Conservation (phyloP, 2,113 vertebrate species). For the Plecotus auritus region DNA sequence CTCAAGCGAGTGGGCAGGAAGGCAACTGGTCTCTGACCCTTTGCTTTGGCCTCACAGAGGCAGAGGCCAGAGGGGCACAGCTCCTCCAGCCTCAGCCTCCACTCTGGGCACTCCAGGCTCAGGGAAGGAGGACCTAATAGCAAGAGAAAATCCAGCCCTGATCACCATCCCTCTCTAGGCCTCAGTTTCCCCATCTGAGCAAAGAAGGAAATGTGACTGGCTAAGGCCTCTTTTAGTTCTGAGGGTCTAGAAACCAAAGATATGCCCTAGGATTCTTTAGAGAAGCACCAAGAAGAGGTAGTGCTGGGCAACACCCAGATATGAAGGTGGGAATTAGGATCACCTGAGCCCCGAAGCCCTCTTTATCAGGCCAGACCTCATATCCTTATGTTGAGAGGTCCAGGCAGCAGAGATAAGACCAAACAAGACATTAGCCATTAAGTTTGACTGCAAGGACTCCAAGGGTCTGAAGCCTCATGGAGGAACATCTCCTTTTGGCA, state of each 20-base stretch:
- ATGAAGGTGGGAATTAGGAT: neutral
- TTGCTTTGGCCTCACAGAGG: neutral
- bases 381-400: neutral
- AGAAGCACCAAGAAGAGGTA: neutral
- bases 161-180: neutral
- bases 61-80: neutral
- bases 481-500: neutral
- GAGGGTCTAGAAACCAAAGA: neutral
- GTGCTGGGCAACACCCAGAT: neutral
- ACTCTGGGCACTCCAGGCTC: neutral
- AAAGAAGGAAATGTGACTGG: neutral
- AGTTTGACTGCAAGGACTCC: neutral
- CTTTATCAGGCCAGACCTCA: neutral
- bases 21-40: neutral
- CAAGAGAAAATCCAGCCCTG: neutral
- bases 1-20: neutral
- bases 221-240: neutral
- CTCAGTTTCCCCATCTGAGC: neutral
- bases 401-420: neutral
- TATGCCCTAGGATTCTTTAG: neutral
- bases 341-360: neutral
- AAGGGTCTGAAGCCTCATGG: neutral
- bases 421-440: neutral
- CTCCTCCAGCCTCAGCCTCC: neutral
- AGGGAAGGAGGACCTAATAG: neutral